phyloP scores from a whole-genome alignment of 2,888 invertebrate genomes.

The Barypeithes pellucidus region DNA sequence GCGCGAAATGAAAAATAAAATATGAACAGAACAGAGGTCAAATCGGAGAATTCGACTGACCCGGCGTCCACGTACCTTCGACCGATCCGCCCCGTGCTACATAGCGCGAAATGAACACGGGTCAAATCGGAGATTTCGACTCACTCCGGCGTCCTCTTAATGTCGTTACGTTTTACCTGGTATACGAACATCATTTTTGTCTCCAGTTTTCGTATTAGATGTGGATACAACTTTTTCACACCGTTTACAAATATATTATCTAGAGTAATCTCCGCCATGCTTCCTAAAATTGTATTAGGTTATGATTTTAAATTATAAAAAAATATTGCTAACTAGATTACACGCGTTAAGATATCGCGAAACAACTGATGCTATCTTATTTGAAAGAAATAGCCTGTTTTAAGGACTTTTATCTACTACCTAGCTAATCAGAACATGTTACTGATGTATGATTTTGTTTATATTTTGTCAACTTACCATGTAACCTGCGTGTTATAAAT shows the following conservation, averaged over 20 bases:
- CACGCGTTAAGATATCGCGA: constrained; percentile 6
- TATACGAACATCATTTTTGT: background rate
- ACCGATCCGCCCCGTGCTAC: too few species aligned
- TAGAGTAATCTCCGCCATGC: background rate
- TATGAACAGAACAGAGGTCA: too few species aligned
- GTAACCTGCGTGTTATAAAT: too few species aligned
- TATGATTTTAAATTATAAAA: background rate
- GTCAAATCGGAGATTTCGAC: too few species aligned
- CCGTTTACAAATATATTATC: background rate
- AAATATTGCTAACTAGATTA: background rate
- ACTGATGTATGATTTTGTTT: background rate
- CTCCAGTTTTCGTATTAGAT: background rate
- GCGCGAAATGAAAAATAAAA: too few species aligned
- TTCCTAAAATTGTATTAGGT: background rate
- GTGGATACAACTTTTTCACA: background rate
- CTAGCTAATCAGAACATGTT: background rate
- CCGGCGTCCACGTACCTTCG: too few species aligned
- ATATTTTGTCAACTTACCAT: background rate
- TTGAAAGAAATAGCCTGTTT: background rate
- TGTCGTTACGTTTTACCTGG: background rate
- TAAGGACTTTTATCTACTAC: background rate
- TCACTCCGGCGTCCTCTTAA: too few species aligned
- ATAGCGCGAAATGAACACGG: too few species aligned
- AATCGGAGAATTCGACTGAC: too few species aligned
- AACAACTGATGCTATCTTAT: background rate